Evolutionary conservation across 2,113 vertebrate genomes (phyloP).

Genomic region (Vidua macroura): DNA sequence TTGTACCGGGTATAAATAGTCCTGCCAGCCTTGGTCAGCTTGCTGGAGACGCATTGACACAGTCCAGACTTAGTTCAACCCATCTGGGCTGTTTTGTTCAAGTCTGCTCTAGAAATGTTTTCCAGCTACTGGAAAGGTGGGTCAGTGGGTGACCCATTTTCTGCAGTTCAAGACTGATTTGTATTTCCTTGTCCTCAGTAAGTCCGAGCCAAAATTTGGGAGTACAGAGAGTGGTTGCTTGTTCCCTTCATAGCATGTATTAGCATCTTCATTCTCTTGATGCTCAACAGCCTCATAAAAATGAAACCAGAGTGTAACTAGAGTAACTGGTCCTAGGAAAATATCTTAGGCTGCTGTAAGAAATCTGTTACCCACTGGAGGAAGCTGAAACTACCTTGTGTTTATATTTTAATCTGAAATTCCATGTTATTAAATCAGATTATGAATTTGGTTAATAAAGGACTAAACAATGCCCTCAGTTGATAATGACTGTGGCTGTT

Average conservation of each 20-base stretch:
- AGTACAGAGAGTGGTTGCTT: background rate
- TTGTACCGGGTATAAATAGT: background rate
- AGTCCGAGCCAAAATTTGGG: background rate
- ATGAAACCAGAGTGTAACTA: background rate
- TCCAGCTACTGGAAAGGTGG: background rate
- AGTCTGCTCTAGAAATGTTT: background rate
- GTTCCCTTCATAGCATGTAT: background rate
- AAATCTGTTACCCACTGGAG: background rate
- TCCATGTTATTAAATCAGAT: background rate
- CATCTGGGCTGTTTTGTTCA: background rate
- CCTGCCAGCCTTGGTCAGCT: background rate
- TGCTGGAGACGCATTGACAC: background rate
- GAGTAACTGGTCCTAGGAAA: background rate
- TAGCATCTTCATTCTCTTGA: background rate
- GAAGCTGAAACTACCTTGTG: background rate
- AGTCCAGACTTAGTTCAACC: background rate
- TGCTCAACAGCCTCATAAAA: background rate
- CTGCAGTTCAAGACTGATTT: background rate
- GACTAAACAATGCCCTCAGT: background rate
- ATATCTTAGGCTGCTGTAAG: background rate
- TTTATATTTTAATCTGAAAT: background rate
- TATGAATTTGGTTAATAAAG: background rate
- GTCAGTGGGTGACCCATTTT: conserved; percentile 3
- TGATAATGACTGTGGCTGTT: background rate
- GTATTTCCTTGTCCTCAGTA: background rate